Base-by-base conservation (phyloP, 1,140 invertebrate genomes). In the Heliconius congener region DNA sequence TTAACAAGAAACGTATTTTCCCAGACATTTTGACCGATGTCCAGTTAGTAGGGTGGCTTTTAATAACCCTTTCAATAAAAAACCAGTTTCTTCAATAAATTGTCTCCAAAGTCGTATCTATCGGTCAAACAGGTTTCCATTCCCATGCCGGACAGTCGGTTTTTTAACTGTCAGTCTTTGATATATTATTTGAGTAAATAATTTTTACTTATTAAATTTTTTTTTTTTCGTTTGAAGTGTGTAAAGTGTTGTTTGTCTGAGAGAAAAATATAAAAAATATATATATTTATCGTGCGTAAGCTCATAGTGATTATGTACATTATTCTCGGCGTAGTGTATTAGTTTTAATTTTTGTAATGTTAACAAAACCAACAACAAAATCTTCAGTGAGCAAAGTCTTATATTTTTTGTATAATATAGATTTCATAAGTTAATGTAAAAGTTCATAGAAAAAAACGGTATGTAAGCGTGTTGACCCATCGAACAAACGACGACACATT, bases 1-100 rank as follows among this genome's bases (percentile, higher is more conserved):
- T 30, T 27, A 27, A 16, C 23, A 66, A 66, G 3, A 66, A 66
- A 66, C 8, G 9, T 30, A 8, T 66, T 66, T 66, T 66, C 60
- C 60, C 27, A 66, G 11, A 66, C 60, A 30, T 66, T 66, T 30
- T 30, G 60, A 66, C 60, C 60, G 23, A 66, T 66, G 60, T 66
- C 60, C 60, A 66, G 60, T 66, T 30, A 27, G 9, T 30, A 30
- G 60, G 27, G 60, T 66, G 3, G 27, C 27, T 27, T 66, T 66
- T 23, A 66, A 5, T 66, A 66, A 30, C 60, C 60, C 60, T 66
- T 66, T 30, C 11, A 66, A 66, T 66, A 66, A 27, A 27, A 30
- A 66, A 66, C 60, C 60, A 66, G 60, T 66, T 66, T 66, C 60
- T 66, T 66, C 27, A 66, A 30, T 66, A 66, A 66, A 9, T 30